A percentile compares a stretch with the other conserved stretches of the same genome.
Evolutionary conservation across 1,140 invertebrate genomes (phyloP).

Genomic region (Lamellibrachia luymesi): DNA sequence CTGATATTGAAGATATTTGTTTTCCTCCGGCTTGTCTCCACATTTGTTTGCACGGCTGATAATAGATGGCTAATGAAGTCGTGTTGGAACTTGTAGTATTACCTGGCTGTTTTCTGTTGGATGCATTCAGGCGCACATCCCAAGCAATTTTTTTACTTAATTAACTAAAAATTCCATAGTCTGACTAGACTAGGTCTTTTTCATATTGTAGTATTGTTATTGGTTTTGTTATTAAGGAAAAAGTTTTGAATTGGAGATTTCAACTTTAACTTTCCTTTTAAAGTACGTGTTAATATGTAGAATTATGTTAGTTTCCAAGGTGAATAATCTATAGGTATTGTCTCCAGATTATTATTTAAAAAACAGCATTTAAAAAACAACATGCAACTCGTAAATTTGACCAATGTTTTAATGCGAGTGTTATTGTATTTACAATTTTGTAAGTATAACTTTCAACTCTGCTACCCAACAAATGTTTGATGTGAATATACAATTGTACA

Average conservation of each 20-base stretch:
- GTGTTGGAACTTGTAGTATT: background rate
- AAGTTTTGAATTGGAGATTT: background rate
- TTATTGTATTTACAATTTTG: background rate
- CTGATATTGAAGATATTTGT: background rate
- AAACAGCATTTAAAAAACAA: background rate
- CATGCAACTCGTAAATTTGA: background rate
- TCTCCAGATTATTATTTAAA: background rate
- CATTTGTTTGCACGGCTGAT: background rate
- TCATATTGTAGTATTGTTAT: background rate
- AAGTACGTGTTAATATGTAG: background rate
- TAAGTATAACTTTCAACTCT: background rate
- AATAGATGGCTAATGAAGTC: background rate
- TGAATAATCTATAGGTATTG: background rate
- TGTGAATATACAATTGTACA: background rate
- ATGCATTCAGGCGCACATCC: background rate
- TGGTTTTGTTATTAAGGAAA: background rate
- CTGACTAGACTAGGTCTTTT: background rate
- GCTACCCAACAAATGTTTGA: background rate
- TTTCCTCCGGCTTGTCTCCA: background rate
- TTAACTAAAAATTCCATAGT: background rate
- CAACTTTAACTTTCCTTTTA: background rate
- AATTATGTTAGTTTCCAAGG: background rate
- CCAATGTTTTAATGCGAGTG: background rate
- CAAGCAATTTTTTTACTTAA: background rate
- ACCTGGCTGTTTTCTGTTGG: background rate